A percentile compares a stretch with the other conserved stretches of the same genome.
Evolutionary conservation across 1,140 invertebrate species (phyloP).

Genomic region (Colletes latitarsis): DNA sequence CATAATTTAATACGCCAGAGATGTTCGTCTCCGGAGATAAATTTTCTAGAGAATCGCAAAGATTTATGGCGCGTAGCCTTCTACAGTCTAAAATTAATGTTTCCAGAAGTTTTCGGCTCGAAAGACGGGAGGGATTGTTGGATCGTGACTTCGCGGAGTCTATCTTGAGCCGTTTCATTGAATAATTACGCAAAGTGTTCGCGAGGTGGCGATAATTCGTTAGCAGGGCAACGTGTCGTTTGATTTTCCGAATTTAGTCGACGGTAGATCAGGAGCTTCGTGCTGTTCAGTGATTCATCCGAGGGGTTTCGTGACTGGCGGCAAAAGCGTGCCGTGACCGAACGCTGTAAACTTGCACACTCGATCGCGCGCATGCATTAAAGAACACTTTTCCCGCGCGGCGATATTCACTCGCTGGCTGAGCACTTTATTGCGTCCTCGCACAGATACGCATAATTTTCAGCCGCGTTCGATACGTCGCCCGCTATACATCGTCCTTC

Average conservation of each 20-base stretch:
- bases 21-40: background rate
- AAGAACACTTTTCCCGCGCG: constrained; percentile 68
- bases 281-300: constrained; percentile 66
- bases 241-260: constrained; percentile 34
- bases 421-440: constrained; percentile 50
- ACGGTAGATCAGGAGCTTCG: constrained; percentile 45
- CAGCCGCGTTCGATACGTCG: constrained; percentile 4
- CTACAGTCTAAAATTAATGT: constrained; percentile 11
- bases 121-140: background rate
- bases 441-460: constrained; percentile 46
- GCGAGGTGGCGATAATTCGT: constrained; percentile 52
- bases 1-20: constrained; percentile 1
- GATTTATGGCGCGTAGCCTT: background rate
- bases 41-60: constrained; percentile 9
- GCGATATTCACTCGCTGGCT: constrained; percentile 36
- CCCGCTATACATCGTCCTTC: background rate
- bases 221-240: constrained; percentile 43
- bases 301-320: constrained; percentile 69
- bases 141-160: constrained; percentile 24
- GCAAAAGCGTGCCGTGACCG: constrained; percentile 68
- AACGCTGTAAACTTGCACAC: constrained; percentile 66
- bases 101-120: constrained; percentile 8
- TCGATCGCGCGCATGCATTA: constrained; percentile 71
- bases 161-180: constrained; percentile 29
- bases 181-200: constrained; percentile 10